phyloP scores from a whole-genome alignment of 2,888 invertebrate species.

The Zaprionus bogoriensis region DNA sequence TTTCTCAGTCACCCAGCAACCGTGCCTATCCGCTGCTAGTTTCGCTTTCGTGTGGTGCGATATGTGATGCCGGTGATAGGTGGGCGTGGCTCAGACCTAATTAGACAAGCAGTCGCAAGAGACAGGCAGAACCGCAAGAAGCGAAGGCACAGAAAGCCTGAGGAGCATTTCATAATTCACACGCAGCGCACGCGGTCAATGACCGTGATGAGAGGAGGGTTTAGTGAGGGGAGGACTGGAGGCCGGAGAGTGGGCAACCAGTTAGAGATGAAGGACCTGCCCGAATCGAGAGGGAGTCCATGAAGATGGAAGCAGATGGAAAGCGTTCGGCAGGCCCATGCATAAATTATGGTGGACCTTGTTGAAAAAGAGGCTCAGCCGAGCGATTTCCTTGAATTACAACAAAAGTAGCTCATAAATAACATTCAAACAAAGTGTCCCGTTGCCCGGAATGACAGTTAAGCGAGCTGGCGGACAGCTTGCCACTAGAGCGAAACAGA shows the following conservation, averaged over 20 bases:
- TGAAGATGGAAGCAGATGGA: not conserved
- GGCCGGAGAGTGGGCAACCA: not conserved
- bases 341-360: constrained; percentile 59
- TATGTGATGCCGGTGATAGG: constrained; percentile 6
- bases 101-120: constrained; percentile 46
- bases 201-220: constrained; percentile 7
- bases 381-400: constrained; percentile 74
- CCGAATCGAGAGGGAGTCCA: not conserved
- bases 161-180: constrained; percentile 56
- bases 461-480: constrained; percentile 5
- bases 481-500: too few species aligned
- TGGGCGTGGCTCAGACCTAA: constrained; percentile 38
- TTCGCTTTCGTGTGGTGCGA: too few species aligned
- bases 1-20: not conserved
- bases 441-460: constrained; percentile 54
- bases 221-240: not conserved
- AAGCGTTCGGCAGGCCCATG: constrained; percentile 35
- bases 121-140: too few species aligned
- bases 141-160: not conserved
- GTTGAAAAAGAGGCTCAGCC: constrained; percentile 45
- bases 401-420: constrained; percentile 71
- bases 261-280: not conserved
- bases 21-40: not conserved
- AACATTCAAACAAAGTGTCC: constrained; percentile 72
- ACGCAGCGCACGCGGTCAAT: constrained; percentile 40